phyloP scores from a whole-genome alignment of 2,113 vertebrate species.

The Cebus imitator region DNA sequence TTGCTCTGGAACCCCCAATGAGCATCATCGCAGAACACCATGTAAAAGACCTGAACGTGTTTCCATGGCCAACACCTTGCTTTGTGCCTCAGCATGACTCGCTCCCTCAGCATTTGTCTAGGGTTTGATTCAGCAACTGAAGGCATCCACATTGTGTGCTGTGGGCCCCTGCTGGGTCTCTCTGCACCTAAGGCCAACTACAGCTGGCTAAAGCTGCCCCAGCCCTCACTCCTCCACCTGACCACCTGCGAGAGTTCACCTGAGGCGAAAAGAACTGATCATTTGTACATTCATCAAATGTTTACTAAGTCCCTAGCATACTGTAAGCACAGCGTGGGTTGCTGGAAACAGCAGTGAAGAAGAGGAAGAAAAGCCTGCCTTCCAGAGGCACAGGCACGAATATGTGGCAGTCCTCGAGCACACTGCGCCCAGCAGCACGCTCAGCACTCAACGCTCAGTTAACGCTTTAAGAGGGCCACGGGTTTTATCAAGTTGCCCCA shows the following conservation, averaged over 20 bases:
- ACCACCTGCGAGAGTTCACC: background rate
- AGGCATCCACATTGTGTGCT: background rate
- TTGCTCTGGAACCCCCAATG: background rate
- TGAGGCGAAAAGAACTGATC: background rate
- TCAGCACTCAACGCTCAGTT: background rate
- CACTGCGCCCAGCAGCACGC: rapidly evolving
- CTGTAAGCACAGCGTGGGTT: background rate
- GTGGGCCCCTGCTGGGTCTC: background rate
- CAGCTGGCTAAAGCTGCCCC: background rate
- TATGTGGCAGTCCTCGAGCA: background rate
- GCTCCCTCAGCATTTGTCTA: background rate
- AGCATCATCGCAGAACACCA: background rate
- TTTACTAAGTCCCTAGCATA: too few relatives aligned
- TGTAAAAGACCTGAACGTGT: background rate
- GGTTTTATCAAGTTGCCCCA: background rate
- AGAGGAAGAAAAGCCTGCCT: background rate
- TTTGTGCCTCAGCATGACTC: background rate
- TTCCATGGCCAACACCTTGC: background rate
- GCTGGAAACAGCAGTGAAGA: background rate
- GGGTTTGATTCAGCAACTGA: background rate
- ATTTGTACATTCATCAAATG: background rate
- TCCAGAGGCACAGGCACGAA: background rate
- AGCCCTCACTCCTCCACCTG: background rate
- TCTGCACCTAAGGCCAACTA: background rate
- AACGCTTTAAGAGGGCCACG: background rate